phyloP scores from a whole-genome alignment of 2,113 vertebrate genomes.

The Chascanopsetta lugubris region DNA sequence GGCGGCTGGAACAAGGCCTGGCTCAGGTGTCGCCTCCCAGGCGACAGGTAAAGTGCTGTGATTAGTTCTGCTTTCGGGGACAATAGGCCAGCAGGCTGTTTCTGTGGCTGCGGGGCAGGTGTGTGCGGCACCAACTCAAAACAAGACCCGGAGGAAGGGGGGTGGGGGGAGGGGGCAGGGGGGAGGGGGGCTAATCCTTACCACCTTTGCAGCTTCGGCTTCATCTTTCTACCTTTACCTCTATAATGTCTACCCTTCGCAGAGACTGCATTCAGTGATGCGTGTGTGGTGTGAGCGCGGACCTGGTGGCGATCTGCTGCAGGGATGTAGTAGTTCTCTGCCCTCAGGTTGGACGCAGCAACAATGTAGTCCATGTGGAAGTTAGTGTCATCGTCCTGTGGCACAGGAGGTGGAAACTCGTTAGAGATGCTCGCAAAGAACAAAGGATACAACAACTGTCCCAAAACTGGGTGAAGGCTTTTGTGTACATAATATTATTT shows the following conservation, averaged over 20 bases:
- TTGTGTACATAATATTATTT: too few relatives aligned
- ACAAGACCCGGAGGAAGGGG: conserved; percentile 38
- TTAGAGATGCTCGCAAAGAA: too few relatives aligned
- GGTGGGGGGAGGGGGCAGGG: conserved; percentile 11
- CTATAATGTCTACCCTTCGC: background rate
- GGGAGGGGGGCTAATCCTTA: conserved; percentile 4
- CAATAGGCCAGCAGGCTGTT: conserved; percentile 63
- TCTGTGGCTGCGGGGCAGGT: conserved; percentile 69
- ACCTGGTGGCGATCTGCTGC: conserved; percentile 79
- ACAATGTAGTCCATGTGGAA: conserved; percentile 88
- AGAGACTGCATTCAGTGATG: background rate
- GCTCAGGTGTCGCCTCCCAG: conserved; percentile 76
- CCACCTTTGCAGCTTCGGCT: background rate
- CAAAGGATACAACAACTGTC: background rate
- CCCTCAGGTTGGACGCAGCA: conserved; percentile 86
- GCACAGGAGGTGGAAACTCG: conserved; percentile 16
- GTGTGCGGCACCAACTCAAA: conserved; percentile 56
- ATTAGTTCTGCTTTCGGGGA: conserved; percentile 74
- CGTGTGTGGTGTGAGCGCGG: conserved; percentile 2
- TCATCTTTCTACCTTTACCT: background rate
- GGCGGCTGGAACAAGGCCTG: conserved; percentile 35
- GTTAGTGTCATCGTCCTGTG: conserved; percentile 84
- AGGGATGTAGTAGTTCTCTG: conserved; percentile 89
- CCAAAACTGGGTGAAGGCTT: too few relatives aligned
- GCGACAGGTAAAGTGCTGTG: conserved; percentile 77